Conservation (phyloP, 2,888 invertebrate species). For the Cenopis cana region DNA sequence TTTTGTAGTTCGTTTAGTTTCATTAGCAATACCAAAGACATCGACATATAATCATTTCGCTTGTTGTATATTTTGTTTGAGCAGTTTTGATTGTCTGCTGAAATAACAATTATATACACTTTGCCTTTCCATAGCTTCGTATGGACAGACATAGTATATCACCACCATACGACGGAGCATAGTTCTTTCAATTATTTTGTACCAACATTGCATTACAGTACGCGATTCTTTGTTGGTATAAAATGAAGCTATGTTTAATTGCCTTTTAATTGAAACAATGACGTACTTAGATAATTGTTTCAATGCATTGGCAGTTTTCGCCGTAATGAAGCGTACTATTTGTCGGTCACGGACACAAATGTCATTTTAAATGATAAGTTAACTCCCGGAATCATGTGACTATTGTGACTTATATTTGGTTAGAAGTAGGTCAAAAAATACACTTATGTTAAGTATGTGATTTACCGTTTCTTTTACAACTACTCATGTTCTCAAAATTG, state of each 20-base stretch:
- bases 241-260: constrained; percentile 34
- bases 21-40: constrained; percentile 40
- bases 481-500: background rate
- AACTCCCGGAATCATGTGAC: background rate
- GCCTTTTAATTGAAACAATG: constrained; percentile 32
- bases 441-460: too few species aligned
- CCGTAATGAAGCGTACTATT: constrained; percentile 28
- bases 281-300: background rate
- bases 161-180: constrained; percentile 40
- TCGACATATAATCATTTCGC: constrained; percentile 42
- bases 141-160: constrained; percentile 42
- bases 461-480: background rate
- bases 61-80: constrained; percentile 44
- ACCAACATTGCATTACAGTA: constrained; percentile 43
- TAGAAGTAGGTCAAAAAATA: background rate
- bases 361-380: constrained; percentile 6
- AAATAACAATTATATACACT: constrained; percentile 33
- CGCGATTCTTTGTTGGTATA: constrained; percentile 42
- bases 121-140: constrained; percentile 25
- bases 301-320: constrained; percentile 25
- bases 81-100: constrained; percentile 46
- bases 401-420: background rate
- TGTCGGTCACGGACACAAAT: constrained; percentile 20
- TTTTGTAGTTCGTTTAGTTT: constrained; percentile 20
- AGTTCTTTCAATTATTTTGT: constrained; percentile 38